Base-by-base conservation (phyloP, 2,113 vertebrate species). In the Speoplatyrhinus poulsoni region DNA sequence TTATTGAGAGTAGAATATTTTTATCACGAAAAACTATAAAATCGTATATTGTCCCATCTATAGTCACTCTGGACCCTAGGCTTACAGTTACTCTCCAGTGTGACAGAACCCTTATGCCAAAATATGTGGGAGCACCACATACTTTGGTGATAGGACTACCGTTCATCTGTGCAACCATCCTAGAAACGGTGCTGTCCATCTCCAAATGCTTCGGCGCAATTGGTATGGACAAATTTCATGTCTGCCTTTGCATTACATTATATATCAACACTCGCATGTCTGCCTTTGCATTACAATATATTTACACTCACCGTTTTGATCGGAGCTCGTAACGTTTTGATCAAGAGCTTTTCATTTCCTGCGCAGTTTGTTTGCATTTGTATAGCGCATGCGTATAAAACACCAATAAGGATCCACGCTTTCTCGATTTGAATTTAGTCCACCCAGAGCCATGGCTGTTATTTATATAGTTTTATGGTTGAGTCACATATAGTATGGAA, bases 341-440 rank as follows among this genome's bases (percentile, higher is more conserved):
- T 41, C 36, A 41, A 7, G 36, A 41, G 36, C 36, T 41, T 41
- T 41, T 8, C 36, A 41, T 41, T 41, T 54, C 53, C 53, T 54
- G 53, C 53, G 3, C 15, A 19, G 26, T 26, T 1, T 9, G 16
- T 26, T 57, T 73, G 62, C 33, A 4, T 36, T 15, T 65, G 15
- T 9, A n/a, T 8, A 67, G 46, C 12, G 32, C 11, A 53, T 53
- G 12, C 50, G 13, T 16, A 3, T 15, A 74, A 53, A 19, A 12
- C 56, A 3, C 82, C 80, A 80, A 82, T 81, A 71, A 75, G 41
- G 2, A 0, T 6, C 1, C 12, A 9, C 10, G 0, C 5, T 65
- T 62, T 12, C 7, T 33, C 0, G 8, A 71, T 84, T 86, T 82
- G 69, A 89, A 89, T 52, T 56, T 11, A 65, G 46, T 56, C 17